Base-by-base conservation (phyloP, 1,140 invertebrate genomes). In the Pseudomyrmex concolor region DNA sequence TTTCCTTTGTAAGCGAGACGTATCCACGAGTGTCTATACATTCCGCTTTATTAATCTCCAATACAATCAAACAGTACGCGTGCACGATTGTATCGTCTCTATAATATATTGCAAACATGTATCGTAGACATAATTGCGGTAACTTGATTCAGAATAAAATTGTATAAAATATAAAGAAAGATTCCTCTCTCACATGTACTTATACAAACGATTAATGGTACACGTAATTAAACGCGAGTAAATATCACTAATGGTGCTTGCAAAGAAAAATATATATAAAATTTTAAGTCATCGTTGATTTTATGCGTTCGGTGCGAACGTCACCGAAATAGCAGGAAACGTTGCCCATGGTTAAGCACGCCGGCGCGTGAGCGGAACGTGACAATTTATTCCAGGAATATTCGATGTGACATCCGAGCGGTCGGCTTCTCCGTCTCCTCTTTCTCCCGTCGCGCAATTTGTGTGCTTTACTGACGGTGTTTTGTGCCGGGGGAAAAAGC, bases 381-480 rank as follows among this genome's bases (percentile, higher is more conserved):
- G 68, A 72, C 80, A 72, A 82, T 82, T 82, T 80, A 72, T 77
- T 67, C 74, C 25, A 82, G 70, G 71, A 87, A 88, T 87, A 88
- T 85, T 87, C 70, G 82, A 87, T 76, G 77, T 68, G 83, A 87
- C 82, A 78, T 87, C 67, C 63, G 59, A 84, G 86, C 86, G 86
- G 70, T 70, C 64, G 71, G 68, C 45, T 57, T 71, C 64, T 55
- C 19, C 54, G 25, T 54, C 22, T 66, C 22, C 57, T 67, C 19
- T 62, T 68, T 51, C 63, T 17, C 51, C 25, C 83, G 66, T 77
- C 82, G 64, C 78, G 86, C 84, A 89, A 89, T 89, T 89, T 89
- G 87, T 84, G 87, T 84, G 74, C 84, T 86, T 88, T 88, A 86
- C 84, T 78, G 86, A 22, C 43, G 70, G 64, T 68, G 63, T 88